Evolutionary conservation across 2,797 vertebrate genomes (phyloP).

Genomic region (Eulemur rubriventer): DNA sequence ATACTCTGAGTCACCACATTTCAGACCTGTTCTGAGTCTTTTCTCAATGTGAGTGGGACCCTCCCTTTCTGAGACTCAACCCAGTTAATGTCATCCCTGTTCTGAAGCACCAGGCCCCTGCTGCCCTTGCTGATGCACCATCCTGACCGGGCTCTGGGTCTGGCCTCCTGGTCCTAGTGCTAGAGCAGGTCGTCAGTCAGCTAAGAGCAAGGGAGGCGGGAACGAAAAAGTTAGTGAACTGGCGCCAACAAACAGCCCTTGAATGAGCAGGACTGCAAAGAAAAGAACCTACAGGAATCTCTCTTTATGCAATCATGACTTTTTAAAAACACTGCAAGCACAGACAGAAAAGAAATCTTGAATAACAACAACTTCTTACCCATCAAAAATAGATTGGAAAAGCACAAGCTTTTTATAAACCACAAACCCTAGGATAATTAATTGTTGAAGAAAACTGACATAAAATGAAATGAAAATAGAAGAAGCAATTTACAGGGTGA

Average conservation of each 20-base stretch:
- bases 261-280: neutral
- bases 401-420: neutral
- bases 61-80: neutral
- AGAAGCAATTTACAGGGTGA: neutral
- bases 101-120: neutral
- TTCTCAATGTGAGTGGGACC: neutral
- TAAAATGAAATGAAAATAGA: neutral
- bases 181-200: neutral
- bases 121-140: too few species aligned
- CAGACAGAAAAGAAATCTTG: neutral
- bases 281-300: neutral
- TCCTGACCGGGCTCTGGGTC: too few species aligned
- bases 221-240: neutral
- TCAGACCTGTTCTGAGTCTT: neutral
- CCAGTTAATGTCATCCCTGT: neutral
- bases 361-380: neutral
- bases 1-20: neutral
- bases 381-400: neutral
- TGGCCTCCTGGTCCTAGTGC: neutral
- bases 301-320: neutral
- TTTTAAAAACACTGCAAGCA: neutral
- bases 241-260: neutral
- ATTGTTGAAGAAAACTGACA: neutral
- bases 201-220: neutral
- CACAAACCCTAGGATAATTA: neutral